A percentile compares a stretch with the other conserved stretches of the same genome.
These are phyloP conservation scores for Etheostoma perlongum DNA, from an alignment of 2,797 vertebrate genomes.

Conservation along the genomic window DNA sequence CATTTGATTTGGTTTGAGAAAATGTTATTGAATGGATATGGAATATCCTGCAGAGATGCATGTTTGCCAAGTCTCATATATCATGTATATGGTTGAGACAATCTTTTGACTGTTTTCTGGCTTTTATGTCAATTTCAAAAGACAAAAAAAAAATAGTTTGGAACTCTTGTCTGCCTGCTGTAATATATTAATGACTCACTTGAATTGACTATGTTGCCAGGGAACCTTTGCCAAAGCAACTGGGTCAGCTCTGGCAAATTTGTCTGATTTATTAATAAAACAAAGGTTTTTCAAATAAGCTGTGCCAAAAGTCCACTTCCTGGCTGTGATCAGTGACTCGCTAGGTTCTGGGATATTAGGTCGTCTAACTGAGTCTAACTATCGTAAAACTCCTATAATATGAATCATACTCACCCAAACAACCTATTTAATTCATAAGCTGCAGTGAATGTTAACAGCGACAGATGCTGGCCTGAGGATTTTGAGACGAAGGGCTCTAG, in stretches of 20 bases:
- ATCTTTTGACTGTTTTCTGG: neutral
- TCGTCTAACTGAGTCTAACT: neutral
- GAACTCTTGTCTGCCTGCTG: neutral
- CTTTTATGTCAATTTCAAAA: slow-evolving; percentile 1
- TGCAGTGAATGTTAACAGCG: neutral
- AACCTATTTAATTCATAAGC: neutral
- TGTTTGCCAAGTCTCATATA: neutral
- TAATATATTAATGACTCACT: slow-evolving; percentile 8
- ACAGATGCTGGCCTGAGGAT: neutral
- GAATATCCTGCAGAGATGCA: neutral
- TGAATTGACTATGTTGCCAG: slow-evolving; percentile 18
- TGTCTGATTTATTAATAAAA: slow-evolving; percentile 20
- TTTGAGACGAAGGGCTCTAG: slow-evolving; percentile 24
- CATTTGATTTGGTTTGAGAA: neutral
- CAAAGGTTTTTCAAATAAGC: slow-evolving; percentile 2
- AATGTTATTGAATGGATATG: neutral
- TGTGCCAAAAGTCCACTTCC: slow-evolving; percentile 29
- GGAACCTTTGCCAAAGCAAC: neutral
- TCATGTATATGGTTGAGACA: neutral
- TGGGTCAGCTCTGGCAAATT: neutral
- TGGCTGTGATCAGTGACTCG: slow-evolving; percentile 8
- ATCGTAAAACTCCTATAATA: neutral
- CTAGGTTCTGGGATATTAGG: slow-evolving; percentile 1
- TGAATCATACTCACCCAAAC: neutral
- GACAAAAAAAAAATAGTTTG: neutral